These are phyloP conservation scores for Cryptophagus acutangulus DNA, from an alignment of 2,888 invertebrate species.

Conservation along the genomic window DNA sequence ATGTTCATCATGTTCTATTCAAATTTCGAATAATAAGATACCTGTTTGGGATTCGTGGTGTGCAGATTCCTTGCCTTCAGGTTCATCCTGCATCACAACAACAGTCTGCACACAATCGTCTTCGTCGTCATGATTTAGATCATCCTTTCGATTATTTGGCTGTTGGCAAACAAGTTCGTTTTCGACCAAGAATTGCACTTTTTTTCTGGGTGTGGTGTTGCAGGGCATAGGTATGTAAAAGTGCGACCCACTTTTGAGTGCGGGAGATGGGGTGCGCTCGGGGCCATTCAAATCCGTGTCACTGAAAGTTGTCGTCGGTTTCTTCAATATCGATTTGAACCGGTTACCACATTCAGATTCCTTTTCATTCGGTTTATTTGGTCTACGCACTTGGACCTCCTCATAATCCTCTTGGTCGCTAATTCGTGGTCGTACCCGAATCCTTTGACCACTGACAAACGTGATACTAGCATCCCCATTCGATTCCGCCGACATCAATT, in stretches of 20 bases:
- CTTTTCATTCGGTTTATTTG: slow-evolving; percentile 37
- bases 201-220: slow-evolving; percentile 53
- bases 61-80: slow-evolving; percentile 18
- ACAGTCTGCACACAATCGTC: slow-evolving; percentile 8
- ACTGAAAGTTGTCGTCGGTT: slow-evolving; percentile 46
- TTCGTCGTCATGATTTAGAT: not conserved
- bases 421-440: slow-evolving; percentile 43
- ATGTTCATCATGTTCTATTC: not conserved
- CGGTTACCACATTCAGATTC: slow-evolving; percentile 32
- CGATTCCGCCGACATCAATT: slow-evolving; percentile 58
- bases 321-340: slow-evolving; percentile 56
- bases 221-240: slow-evolving; percentile 59
- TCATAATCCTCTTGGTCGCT: slow-evolving; percentile 38
- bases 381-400: slow-evolving; percentile 34
- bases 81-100: too few relatives aligned
- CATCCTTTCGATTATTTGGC: slow-evolving; percentile 9
- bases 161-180: slow-evolving; percentile 45
- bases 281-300: slow-evolving; percentile 40
- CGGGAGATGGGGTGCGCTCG: slow-evolving; percentile 41
- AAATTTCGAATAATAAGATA: not conserved
- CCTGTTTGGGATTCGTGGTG: slow-evolving; percentile 15
- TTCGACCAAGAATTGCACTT: slow-evolving; percentile 70
- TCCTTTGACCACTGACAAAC: slow-evolving; percentile 44
- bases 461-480: slow-evolving; percentile 35
- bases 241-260: slow-evolving; percentile 49